A percentile compares a stretch with the other conserved stretches of the same genome.
These are phyloP conservation scores for Torymus tubicola DNA, from an alignment of 2,888 invertebrate genomes.

Conservation along the genomic window DNA sequence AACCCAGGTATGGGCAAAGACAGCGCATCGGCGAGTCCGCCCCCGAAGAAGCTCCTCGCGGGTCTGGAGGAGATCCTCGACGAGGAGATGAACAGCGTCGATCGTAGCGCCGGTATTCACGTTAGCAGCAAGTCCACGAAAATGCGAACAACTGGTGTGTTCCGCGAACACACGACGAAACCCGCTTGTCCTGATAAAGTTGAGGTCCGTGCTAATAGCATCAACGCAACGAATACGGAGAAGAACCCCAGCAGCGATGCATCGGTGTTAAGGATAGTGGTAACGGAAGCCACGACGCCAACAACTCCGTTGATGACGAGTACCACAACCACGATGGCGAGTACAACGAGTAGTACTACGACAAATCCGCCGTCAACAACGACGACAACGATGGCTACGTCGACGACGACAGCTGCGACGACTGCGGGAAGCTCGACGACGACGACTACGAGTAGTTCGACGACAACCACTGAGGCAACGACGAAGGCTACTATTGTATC, in stretches of 20 bases:
- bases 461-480: constrained; percentile 9
- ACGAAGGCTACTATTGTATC: background rate
- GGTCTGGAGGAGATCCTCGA: constrained; percentile 51
- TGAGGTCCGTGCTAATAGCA: constrained; percentile 51
- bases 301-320: background rate
- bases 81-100: constrained; percentile 62
- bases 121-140: constrained; percentile 54
- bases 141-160: constrained; percentile 54
- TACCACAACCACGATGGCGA: background rate
- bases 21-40: constrained; percentile 30
- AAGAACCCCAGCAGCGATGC: background rate
- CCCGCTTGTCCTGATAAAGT: constrained; percentile 73
- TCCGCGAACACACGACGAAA: constrained; percentile 57
- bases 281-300: constrained; percentile 48
- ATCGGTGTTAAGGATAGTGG: constrained; percentile 48
- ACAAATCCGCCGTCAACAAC: background rate
- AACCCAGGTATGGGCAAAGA: constrained; percentile 42
- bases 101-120: constrained; percentile 14
- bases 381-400: background rate
- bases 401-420: background rate
- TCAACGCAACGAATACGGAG: constrained; percentile 42
- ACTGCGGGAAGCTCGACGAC: background rate
- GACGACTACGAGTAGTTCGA: background rate
- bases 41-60: constrained; percentile 46
- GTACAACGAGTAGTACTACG: background rate